Evolutionary conservation across 2,888 invertebrate genomes (phyloP).

Genomic region (Microctonus hyperodae): DNA sequence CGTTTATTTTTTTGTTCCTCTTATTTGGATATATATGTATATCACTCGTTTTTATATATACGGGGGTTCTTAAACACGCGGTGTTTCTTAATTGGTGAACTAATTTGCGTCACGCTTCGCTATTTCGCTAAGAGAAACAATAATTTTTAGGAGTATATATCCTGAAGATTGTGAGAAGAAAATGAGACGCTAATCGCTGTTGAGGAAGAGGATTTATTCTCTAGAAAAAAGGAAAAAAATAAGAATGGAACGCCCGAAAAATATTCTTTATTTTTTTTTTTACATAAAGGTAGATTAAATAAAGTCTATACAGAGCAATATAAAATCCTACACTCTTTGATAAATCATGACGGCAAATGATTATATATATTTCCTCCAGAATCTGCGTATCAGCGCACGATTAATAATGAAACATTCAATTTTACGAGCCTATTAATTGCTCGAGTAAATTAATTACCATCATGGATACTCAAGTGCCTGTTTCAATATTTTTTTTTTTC

Average conservation of each 20-base stretch:
- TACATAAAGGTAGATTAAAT: too few relatives aligned
- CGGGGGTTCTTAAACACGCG: constrained; percentile 25
- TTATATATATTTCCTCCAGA: background rate
- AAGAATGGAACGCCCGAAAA: too few relatives aligned
- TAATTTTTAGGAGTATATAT: constrained; percentile 18
- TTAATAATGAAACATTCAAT: constrained; percentile 31
- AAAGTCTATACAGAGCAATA: too few relatives aligned
- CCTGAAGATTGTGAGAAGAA: background rate
- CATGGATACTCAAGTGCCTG: constrained; percentile 2
- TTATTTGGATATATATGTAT: constrained; percentile 5
- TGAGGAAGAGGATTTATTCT: too few relatives aligned
- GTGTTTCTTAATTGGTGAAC: constrained; percentile 39
- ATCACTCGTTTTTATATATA: constrained; percentile 2
- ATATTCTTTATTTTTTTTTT: too few relatives aligned
- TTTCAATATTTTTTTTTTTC: constrained; percentile 1
- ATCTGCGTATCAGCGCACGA: background rate
- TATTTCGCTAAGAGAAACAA: constrained; percentile 30
- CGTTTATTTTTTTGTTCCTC: background rate
- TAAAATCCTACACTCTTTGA: too few relatives aligned
- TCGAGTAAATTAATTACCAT: constrained; percentile 12
- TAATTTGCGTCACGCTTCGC: constrained; percentile 34
- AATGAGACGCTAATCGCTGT: background rate
- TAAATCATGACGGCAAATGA: background rate
- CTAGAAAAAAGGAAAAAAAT: too few relatives aligned
- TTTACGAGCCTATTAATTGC: constrained; percentile 27